Evolutionary conservation across 2,797 vertebrate genomes (phyloP), one percentile per base, ranked within the genome.

Genomic region (Enteromius mattozi): DNA sequence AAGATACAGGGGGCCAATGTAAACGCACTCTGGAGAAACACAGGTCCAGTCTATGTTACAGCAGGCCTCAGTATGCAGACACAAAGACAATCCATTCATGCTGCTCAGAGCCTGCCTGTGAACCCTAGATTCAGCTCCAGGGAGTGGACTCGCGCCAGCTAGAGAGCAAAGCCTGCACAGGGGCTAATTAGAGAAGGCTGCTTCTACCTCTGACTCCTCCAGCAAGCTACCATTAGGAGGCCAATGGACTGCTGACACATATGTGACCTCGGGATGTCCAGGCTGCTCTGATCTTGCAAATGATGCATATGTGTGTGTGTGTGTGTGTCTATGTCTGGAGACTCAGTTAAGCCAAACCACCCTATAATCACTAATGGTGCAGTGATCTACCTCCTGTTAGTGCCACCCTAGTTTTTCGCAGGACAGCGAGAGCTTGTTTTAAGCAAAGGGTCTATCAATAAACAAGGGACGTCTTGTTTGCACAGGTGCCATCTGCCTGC

Each of bases 61-160:
- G 93, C 92, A 92, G 92, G 90, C 93, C 92, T 94, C 93, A 95
- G 94, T 94, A 87, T 89, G 91, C 92, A 94, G 93, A 94, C 94
- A 96, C 95, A 96, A 95, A 96, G 94, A 93, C 92, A 88, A 93
- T 88, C 92, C 93, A 94, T 95, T 95, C 95, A 95, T 94, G 83
- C 91, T 45, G 68, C 91, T 91, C 91, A 89, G 91, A 95, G 94
- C 92, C 94, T 92, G 93, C 92, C 91, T 88, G 92, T 94, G 94
- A 95, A 94, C 94, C 94, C 92, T 91, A 88, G 89, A 93, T 92
- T 93, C 92, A 92, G 93, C 94, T 93, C 91, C 91, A 88, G 93
- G 93, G 93, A 93, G 92, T 94, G 93, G 93, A 92, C 80, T 86
- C 3, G 61, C 80, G 93, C 93, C 93, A 93, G 92, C 74, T 72